phyloP scores from a whole-genome alignment of 1,140 invertebrate genomes.

The Branchinecta lynchi region DNA sequence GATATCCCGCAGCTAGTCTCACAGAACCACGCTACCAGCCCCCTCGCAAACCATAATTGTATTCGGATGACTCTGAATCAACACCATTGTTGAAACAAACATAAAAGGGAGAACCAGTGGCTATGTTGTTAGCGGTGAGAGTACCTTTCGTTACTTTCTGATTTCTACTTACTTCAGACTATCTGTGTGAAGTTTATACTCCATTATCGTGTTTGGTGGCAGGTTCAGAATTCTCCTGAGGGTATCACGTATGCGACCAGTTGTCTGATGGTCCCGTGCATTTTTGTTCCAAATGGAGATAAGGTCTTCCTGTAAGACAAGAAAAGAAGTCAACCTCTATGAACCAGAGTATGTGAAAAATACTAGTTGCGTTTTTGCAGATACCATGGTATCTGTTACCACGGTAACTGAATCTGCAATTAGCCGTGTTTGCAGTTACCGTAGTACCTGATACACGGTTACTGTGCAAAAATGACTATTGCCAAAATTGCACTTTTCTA shows the following conservation, averaged over 20 bases:
- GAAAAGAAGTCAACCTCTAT: neutral
- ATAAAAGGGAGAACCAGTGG: constrained; percentile 7
- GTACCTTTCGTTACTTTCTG: constrained; percentile 13
- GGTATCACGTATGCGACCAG: constrained; percentile 80
- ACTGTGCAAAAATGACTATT: too few relatives aligned
- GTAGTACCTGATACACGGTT: too few relatives aligned
- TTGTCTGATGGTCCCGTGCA: constrained; percentile 69
- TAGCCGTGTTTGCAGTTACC: too few relatives aligned
- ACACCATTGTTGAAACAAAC: constrained; percentile 16
- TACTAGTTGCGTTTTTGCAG: too few relatives aligned
- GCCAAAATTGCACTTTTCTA: too few relatives aligned
- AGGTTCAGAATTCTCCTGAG: constrained; percentile 84
- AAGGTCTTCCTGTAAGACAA: constrained; percentile 70
- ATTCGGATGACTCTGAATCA: neutral
- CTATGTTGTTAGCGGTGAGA: constrained; percentile 13
- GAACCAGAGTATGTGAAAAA: too few relatives aligned
- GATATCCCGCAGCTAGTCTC: too few relatives aligned
- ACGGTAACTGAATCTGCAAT: too few relatives aligned
- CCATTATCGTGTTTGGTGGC: constrained; percentile 75
- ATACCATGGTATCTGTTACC: too few relatives aligned
- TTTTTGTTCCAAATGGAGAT: constrained; percentile 96
- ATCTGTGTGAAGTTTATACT: constrained; percentile 89
- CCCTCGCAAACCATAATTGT: too few relatives aligned
- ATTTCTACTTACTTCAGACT: constrained; percentile 47
- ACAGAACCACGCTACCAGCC: too few relatives aligned